Conservation (phyloP, 2,113 vertebrate species). For the Aegypius monachus region DNA sequence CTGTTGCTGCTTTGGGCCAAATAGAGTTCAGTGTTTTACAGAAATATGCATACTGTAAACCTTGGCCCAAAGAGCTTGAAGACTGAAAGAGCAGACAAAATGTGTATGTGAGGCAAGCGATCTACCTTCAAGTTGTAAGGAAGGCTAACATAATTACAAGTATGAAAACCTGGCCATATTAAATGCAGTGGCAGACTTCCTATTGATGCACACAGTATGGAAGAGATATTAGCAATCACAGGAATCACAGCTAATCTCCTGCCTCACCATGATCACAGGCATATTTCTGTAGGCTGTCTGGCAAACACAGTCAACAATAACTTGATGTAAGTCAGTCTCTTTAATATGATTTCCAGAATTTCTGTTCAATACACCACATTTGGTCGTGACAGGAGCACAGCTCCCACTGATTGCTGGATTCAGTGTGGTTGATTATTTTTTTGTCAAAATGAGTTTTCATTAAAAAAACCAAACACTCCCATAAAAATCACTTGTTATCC, state of each 20-base stretch:
- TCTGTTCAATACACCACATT: not conserved
- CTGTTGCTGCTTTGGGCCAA: not conserved
- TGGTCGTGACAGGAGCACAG: not conserved
- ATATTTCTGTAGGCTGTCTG: not conserved
- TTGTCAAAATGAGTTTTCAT: not conserved
- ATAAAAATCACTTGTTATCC: not conserved
- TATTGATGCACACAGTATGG: not conserved
- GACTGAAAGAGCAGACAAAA: not conserved
- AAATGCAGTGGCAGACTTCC: not conserved
- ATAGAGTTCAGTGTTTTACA: not conserved
- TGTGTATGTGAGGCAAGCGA: not conserved
- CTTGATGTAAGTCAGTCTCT: not conserved
- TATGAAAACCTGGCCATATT: not conserved
- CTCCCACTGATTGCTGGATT: not conserved
- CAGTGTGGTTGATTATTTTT: not conserved
- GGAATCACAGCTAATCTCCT: slow-evolving; percentile 28
- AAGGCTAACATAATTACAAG: not conserved
- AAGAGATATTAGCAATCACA: not conserved
- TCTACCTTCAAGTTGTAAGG: not conserved
- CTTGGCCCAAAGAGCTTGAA: not conserved
- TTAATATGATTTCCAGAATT: not conserved
- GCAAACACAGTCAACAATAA: not conserved
- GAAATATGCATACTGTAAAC: not conserved
- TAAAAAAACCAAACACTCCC: not conserved
- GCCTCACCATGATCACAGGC: not conserved